Evolutionary conservation across 2,113 vertebrate genomes (phyloP), one percentile per base, ranked within the genome.

Genomic region (Triplophysa rosa): DNA sequence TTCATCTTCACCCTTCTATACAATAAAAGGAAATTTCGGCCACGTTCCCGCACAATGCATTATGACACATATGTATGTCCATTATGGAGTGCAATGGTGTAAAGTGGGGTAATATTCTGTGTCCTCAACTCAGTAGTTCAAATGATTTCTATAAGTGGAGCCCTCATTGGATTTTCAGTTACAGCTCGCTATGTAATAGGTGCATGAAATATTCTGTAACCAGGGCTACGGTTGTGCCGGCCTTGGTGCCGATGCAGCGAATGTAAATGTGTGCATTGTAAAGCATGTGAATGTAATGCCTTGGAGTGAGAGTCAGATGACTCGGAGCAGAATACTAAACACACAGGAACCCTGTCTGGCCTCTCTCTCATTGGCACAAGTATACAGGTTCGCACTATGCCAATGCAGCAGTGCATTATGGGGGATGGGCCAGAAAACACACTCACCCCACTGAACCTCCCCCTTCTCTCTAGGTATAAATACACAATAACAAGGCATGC

Each of bases 241-340:
- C 49, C 47, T 64, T 26, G 29, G 23, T 73, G 68, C 49, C 58
- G 26, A 40, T 24, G 29, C 23, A 47, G 68, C 52, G 59, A 47
- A 72, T 7, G 13, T 77, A 69, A 42, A 29, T 37, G 33, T 37
- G 33, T 37, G 33, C 33, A 37, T 37, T 37, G 33, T 37, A 37
- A 37, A 37, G 33, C 6, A 37, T 37, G 33, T 37, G 33, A 37
- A 6, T 37, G 33, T 37, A 7, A 63, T 61, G 8, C 24, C 52
- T 45, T 45, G 9, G 58, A 24, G 58, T 24, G 29, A 23, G 21
- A 33, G 40, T 14, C 23, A 42, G 40, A 24, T 7, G 1, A n/a
- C 73, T 72, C 16, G 56, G 82, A 78, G 62, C 33, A 47, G 83
- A 74, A 84, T 84, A 79, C 76, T 84, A 82, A 84, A 81, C 70